These are phyloP conservation scores for Drosophila neocordata DNA, from an alignment of 1,140 invertebrate species.

Conservation along the genomic window DNA sequence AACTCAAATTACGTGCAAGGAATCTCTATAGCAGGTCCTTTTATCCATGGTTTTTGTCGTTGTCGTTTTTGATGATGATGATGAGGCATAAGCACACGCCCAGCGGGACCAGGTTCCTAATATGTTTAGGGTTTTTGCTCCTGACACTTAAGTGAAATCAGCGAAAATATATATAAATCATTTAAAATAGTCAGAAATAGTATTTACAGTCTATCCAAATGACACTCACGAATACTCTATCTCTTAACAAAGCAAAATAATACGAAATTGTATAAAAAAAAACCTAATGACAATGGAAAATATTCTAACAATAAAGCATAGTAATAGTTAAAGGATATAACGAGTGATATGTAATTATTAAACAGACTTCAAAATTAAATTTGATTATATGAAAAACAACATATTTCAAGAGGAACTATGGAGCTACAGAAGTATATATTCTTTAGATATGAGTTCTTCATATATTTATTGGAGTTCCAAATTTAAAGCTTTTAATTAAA, in stretches of 20 bases:
- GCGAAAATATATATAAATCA: constrained; percentile 53
- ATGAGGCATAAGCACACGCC: constrained; percentile 56
- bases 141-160: constrained; percentile 74
- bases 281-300: too few relatives aligned
- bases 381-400: too few relatives aligned
- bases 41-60: neutral
- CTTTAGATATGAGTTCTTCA: too few relatives aligned
- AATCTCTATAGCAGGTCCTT: constrained; percentile 31
- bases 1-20: constrained; percentile 57
- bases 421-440: too few relatives aligned
- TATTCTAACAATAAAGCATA: too few relatives aligned
- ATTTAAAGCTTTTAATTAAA: too few relatives aligned
- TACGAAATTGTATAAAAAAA: neutral
- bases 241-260: too few relatives aligned
- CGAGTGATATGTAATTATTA: too few relatives aligned
- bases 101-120: constrained; percentile 51
- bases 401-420: too few relatives aligned
- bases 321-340: too few relatives aligned
- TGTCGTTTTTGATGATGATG: constrained; percentile 49
- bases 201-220: constrained; percentile 19
- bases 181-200: constrained; percentile 36
- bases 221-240: constrained; percentile 1
- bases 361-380: too few relatives aligned
- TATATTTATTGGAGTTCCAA: too few relatives aligned
- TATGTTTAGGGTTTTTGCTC: constrained; percentile 62